phyloP scores from a whole-genome alignment of 2,113 vertebrate genomes.

The Puffinus mauretanicus region DNA sequence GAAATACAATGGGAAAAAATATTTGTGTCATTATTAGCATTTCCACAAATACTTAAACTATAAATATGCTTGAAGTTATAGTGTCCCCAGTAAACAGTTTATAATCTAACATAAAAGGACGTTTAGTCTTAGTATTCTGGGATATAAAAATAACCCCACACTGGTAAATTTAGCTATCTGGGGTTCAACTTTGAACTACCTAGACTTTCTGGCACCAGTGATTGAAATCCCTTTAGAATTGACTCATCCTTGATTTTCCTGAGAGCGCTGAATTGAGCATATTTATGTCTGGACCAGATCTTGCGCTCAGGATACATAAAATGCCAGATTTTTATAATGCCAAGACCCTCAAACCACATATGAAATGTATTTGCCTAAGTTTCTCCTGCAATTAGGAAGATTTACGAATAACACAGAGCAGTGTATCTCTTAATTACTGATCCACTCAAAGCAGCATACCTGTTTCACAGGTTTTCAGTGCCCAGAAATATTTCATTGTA shows the following conservation, averaged over 20 bases:
- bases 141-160: neutral
- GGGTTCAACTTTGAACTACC: neutral
- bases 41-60: neutral
- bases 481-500: neutral
- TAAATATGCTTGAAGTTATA: neutral
- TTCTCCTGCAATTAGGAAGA: neutral
- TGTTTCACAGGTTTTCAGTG: neutral
- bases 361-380: neutral
- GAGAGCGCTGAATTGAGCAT: neutral
- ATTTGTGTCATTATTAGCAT: neutral
- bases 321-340: neutral
- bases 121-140: neutral
- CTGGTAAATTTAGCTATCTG: neutral
- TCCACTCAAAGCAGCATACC: neutral
- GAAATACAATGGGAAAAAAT: neutral
- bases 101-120: neutral
- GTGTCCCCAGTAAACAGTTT: neutral
- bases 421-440: neutral
- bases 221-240: neutral
- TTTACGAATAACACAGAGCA: neutral
- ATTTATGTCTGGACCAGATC: neutral
- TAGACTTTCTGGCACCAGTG: neutral
- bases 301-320: neutral
- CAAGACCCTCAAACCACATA: neutral
- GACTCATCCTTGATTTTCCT: neutral